These are phyloP conservation scores for Bubo scandiacus DNA, from an alignment of 2,113 vertebrate species.

Conservation along the genomic window DNA sequence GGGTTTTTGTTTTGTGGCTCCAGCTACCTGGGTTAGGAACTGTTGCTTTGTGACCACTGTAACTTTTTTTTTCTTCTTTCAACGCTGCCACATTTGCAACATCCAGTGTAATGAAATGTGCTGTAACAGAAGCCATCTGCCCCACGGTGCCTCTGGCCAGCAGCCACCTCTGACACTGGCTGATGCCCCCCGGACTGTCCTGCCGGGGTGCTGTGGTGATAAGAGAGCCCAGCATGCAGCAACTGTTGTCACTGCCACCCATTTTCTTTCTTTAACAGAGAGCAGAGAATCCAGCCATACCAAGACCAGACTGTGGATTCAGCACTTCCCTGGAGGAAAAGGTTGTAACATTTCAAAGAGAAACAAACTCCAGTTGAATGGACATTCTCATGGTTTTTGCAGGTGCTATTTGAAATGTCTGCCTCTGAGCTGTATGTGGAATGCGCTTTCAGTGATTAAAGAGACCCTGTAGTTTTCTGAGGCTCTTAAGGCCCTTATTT, in stretches of 20 bases:
- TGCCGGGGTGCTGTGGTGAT: accelerated
- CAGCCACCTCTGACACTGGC: not conserved
- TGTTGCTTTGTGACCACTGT: not conserved
- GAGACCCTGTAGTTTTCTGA: not conserved
- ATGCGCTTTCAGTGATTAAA: not conserved
- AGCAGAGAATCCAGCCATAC: not conserved
- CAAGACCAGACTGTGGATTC: not conserved
- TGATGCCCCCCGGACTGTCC: accelerated
- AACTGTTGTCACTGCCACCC: not conserved
- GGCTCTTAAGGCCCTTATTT: not conserved
- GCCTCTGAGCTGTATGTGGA: not conserved
- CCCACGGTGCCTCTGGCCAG: not conserved
- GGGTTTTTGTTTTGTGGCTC: not conserved
- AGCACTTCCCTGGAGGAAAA: not conserved
- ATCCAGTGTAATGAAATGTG: not conserved
- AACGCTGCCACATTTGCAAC: not conserved
- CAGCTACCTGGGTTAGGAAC: not conserved
- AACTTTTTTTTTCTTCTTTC: not conserved
- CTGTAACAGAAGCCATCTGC: not conserved
- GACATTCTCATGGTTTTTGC: not conserved
- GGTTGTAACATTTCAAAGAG: not conserved
- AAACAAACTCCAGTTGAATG: not conserved
- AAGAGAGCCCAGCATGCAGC: not conserved
- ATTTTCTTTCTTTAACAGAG: not conserved
- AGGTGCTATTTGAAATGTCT: not conserved